Percentiles rank a stretch among this genome's conserved stretches.
These are phyloP conservation scores for Characodon lateralis DNA, from an alignment of 2,797 vertebrate species.

Conservation along the genomic window DNA sequence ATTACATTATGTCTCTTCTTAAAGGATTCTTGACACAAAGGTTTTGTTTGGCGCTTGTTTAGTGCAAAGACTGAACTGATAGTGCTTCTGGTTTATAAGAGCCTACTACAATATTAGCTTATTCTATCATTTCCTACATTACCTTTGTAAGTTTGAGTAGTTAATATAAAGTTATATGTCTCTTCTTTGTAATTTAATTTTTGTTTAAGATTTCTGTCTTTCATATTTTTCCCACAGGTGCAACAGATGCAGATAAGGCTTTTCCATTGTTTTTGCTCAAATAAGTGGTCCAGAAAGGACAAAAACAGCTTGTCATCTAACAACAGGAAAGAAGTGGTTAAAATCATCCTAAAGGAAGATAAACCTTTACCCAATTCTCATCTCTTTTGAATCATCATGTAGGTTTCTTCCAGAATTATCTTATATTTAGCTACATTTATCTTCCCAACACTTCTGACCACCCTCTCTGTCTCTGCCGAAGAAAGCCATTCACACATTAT, in stretches of 20 bases:
- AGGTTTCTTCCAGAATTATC: background rate
- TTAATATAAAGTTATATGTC: too few species aligned
- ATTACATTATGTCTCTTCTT: background rate
- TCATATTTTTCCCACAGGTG: background rate
- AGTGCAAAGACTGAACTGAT: background rate
- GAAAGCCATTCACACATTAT: background rate
- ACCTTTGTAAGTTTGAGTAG: background rate
- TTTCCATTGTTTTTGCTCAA: background rate
- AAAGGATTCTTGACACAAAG: background rate
- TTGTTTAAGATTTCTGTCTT: background rate
- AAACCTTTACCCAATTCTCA: background rate
- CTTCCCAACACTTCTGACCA: background rate
- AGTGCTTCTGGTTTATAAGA: background rate
- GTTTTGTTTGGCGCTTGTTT: background rate
- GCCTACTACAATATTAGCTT: background rate
- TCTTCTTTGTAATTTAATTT: background rate
- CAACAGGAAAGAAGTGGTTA: background rate
- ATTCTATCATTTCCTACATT: background rate
- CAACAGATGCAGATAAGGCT: background rate
- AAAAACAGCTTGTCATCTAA: background rate
- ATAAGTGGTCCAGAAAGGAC: background rate
- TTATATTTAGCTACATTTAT: background rate
- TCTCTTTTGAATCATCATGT: background rate
- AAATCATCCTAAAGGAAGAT: background rate
- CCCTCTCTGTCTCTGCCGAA: background rate